These are phyloP conservation scores for Tortrix viridana DNA, from an alignment of 2,888 invertebrate species.

Conservation along the genomic window DNA sequence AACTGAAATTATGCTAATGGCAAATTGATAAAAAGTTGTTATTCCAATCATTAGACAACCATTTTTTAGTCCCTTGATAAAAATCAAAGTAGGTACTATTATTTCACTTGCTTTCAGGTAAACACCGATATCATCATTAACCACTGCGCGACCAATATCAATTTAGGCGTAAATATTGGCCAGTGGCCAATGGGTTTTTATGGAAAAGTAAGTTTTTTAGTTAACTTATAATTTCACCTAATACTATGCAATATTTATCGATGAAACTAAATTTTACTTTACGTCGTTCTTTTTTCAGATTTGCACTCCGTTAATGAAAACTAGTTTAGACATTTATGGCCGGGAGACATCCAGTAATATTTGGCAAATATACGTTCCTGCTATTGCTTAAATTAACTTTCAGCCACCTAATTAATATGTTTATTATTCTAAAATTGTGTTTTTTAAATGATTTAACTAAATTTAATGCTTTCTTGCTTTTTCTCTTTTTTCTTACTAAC, in stretches of 20 bases:
- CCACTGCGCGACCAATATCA: slow-evolving; percentile 75
- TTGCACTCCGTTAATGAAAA: slow-evolving; percentile 69
- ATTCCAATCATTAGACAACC: no score
- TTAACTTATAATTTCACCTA: slow-evolving; percentile 18
- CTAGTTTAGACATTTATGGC: slow-evolving; percentile 72
- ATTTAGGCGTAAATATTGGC: slow-evolving; percentile 66
- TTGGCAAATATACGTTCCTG: slow-evolving; percentile 73
- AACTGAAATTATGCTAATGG: no score
- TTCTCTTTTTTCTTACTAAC: no score
- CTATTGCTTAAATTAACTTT: slow-evolving; percentile 44
- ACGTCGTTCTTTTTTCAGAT: slow-evolving; percentile 55
- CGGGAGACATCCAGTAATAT: slow-evolving; percentile 68
- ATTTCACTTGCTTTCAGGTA: slow-evolving; percentile 58
- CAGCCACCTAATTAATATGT: neutral
- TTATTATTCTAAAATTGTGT: neutral
- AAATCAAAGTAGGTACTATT: neutral
- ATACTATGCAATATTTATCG: neutral
- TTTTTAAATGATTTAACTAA: no score
- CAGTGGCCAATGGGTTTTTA: slow-evolving; percentile 69
- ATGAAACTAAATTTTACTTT: slow-evolving; percentile 13
- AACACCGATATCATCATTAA: slow-evolving; percentile 74
- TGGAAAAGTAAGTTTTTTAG: slow-evolving; percentile 63
- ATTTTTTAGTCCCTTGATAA: no score
- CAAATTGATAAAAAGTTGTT: no score
- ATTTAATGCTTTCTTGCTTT: no score